Base-by-base conservation (phyloP, 2,113 vertebrate species). In the Peromyscus maniculatus region DNA sequence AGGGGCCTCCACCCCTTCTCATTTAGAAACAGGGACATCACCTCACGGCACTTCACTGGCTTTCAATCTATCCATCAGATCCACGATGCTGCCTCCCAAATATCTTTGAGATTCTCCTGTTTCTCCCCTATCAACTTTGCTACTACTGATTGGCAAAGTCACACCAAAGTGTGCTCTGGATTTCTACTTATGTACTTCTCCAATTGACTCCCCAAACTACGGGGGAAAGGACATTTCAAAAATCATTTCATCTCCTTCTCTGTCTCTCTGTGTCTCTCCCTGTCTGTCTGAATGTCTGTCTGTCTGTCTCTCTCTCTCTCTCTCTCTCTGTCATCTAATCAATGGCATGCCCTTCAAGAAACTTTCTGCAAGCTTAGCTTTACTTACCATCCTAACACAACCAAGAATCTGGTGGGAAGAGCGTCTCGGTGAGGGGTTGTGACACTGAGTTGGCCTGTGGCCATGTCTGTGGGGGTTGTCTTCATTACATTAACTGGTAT, bases 41-140 rank as follows among this genome's bases (percentile, higher is more conserved):
- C 36, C 28, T 52, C 24, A 4, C 0, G n/a, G 33, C 5, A 6
- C 67, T 21, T 52, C 4, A 1, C 15, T 67, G 55, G 80, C 10
- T 64, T 4, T 64, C 86, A 26, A 1, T 46, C 24, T 87, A 39
- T 21, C 22, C 22, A 79, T 21, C 19, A 21, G 15, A 52, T 67
- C 26, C 13, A 31, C 31, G 12, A 93, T 43, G 31, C 72, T 84
- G 19, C 7, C 28, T 87, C 66, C 39, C 7, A 55, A 90, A 72
- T 36, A 49, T 22, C 80, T 77, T 94, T 43, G 26, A 83, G 26
- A 43, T 92, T 43, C 15, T 86, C 91, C 19, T 72, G 6, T 95
- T 82, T 87, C 55, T 95, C 3, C 64, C 74, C 13, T 67, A 46
- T 78, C 26, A 31, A 9, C 57, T 91, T 91, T 49, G 39, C 24